Evolutionary conservation across 64 coral and sea anemone species (phyloP), one percentile per base, ranked within the genome.

Genomic region (Orbicella faveolata): DNA sequence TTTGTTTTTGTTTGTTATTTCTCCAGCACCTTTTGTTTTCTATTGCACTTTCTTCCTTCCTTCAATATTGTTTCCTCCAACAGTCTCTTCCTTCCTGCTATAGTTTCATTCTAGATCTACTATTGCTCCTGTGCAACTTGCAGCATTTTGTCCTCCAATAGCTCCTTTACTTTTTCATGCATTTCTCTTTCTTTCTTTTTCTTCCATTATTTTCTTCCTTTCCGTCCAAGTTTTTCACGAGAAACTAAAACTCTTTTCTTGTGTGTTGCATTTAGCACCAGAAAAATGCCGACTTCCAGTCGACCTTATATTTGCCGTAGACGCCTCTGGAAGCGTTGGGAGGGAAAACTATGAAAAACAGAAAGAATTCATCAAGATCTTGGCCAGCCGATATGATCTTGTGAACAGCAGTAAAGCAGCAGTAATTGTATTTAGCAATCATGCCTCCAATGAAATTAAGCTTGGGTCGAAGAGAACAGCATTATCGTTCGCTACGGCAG

Each of bases 361-460:
- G 30, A 79, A 79, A 14, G 77, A 79, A 10, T 79, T 79, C 15
- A 54, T 79, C 1, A 79, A 79, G 77, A 79, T 79, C 26, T 59
- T 79, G n/a, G 77, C 77, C 13, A 79, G 77, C 20, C 48, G 77
- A 79, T 79, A 79, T 53, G 77, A 79, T 57, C n/a, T 79, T n/a
- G 48, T 18, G n/a, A 79, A 59, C 20, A 25, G 44, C 10, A 57
- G 77, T 57, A 1, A 57, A 79, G 77, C 25, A 25, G 77, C 51
- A 26, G 77, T 57, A 2, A 59, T 79, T 79, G 77, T 79, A 14
- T 79, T 79, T 9, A 79, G 77, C 25, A 59, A 33, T 57, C 21
- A 54, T 4, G 77, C 77, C 2, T 79, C 77, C 11, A 79, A 79
- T 18, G 77, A 26, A 57, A 79, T 79, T 20, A 18, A 54, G 11